Evolutionary conservation across 2,888 invertebrate genomes (phyloP), one percentile per base, ranked within the genome.

Genomic region (Scaptomyza cyrtandrae): DNA sequence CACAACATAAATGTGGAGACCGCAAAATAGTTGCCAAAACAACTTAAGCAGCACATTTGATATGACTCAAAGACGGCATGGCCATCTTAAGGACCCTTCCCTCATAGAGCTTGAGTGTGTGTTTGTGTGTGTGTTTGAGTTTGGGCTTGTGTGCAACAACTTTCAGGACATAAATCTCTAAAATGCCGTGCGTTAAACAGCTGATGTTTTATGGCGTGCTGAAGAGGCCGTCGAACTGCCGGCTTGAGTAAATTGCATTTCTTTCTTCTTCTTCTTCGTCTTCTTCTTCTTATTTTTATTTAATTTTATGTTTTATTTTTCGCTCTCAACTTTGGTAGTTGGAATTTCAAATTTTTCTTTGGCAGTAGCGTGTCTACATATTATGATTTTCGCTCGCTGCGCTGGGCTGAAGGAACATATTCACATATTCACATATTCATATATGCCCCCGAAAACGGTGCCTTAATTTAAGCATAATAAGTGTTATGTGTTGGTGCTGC

Each of bases 391-490:
- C 10, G 48, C 33, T 11, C 1, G 41, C 41, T 10, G 10, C 41
- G 41, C 13, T 29, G 31, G 24, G 41, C 60, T 27, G 49, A 33
- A 45, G 49, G 33, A 55, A 44, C 44, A 54, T 63, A 62, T 68
- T 75, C 62, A 19, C 44, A 54, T 63, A 62, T 68, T 75, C 62
- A 19, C 19, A 64, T 70, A 79, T 75, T 73, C 71, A 76, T 75
- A 19, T 63, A 50, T 59, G 59, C 49, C 58, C 35, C 50, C 56
- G 35, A 71, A 69, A 78, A 72, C 54, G 68, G 66, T 60, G 56
- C 78, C 77, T 83, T 88, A 85, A 85, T 85, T 85, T 83, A 75
- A 73, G 88, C 80, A 83, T 88, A 88, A 85, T 85, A 88, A 82
- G 88, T 78, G 80, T 71, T 35, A n/a, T 35, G 41, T 35, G 35